Evolutionary conservation across 2,797 vertebrate genomes (phyloP), one percentile per base, ranked within the genome.

Genomic region (Manis crassicaudata): DNA sequence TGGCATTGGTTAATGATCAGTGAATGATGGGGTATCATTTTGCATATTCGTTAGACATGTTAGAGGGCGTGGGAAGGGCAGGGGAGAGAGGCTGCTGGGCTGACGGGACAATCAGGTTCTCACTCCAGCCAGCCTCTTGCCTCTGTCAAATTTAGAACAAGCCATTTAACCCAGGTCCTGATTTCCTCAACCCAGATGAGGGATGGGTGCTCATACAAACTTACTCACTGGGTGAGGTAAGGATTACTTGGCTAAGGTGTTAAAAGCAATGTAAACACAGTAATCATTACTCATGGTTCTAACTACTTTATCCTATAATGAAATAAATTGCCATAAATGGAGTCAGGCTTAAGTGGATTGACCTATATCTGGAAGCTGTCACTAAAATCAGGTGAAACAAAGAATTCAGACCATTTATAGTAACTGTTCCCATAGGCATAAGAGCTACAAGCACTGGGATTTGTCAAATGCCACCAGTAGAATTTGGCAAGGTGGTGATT

Each of bases 341-440:
- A 96, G 92, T 88, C 96, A 79, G 96, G 95, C 88, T 97, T 96
- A 96, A 97, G 80, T 85, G 96, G 58, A 88, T 88, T 97, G 97
- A 95, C 97, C 97, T 97, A 94, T 97, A 97, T 98, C 87, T 94
- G 94, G 96, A 94, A 96, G 88, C 80, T 92, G 95, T 87, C 95
- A 58, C 95, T 94, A 96, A 96, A 97, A 90, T 56, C 86, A 97
- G 94, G 82, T 96, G 86, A 95, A 92, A 86, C 92, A 79, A 95
- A 87, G 96, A 96, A 90, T 90, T 73, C 97, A 96, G 56, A 85
- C 97, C 97, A 96, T 96, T 94, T 96, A 96, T 94, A 93, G 97
- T 87, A 85, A 91, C 65, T 68, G 43, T 91, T 70, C 85, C 67
- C 70, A n/a, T 37, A 14, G 5, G 27, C 72, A 9, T 73, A 27